Evolutionary conservation across 37 sponge, comb jelly and placozoan genomes (phyloP), one percentile per base, ranked within the genome.

Genomic region (Ianthella basta): DNA sequence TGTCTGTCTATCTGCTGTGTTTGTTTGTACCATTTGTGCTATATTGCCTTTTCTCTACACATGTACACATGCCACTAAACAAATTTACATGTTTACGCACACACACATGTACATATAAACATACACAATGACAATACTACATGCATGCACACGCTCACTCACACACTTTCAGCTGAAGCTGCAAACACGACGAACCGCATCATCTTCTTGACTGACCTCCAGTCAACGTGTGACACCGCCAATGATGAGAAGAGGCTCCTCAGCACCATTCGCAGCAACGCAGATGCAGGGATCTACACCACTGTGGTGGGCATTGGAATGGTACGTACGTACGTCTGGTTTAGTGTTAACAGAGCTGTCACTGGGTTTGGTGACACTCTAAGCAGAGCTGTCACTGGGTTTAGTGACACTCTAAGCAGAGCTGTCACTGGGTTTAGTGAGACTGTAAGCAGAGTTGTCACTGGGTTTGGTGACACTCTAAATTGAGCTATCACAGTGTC

Each of bases 301-400:
- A 85, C 85, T n/a, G 85, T 89, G 18, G 89, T 89, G 21, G 89
- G 89, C 27, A 85, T 89, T 44, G 89, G 89, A 50, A 89, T 89
- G 89, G 89, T 84, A 65, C 36, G 70, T 53, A 15, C 24, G 61
- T 61, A 33, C 21, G 34, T 59, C 0, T 61, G 1, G 36, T 60
- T 18, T 37, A 36, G 44, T 18, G 37, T n/a, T n/a, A 40, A 36
- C 18, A 18, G 59, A 18, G 59, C 59, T 10, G 50, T 44, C 50
- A 44, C 3, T 44, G 3, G 3, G 50, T 44, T 44, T 44, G 8
- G 50, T 44, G 50, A 44, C 50, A 44, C 50, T 44, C 50, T 44
- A 44, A 8, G 8, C 50, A 44, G 50, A 44, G 8, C 8, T 44
- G 50, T 3, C 50, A 44, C 8, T 44, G n/a, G n/a, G 50, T 44